These are phyloP conservation scores for Caenorhabditis doughertyi DNA, from an alignment of 2,888 invertebrate genomes.

Conservation along the genomic window DNA sequence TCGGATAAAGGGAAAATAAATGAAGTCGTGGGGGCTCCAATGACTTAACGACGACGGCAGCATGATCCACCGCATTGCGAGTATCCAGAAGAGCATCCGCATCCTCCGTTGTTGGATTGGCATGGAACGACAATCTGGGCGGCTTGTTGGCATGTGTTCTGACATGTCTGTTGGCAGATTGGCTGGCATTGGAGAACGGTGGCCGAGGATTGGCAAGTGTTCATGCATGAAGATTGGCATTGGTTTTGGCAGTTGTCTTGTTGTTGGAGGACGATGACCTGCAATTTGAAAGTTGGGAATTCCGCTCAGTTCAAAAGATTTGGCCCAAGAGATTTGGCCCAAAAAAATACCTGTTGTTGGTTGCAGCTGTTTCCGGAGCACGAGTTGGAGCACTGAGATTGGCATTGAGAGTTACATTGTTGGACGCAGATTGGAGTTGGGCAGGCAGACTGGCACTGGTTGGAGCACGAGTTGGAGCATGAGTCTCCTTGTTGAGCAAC, in stretches of 20 bases:
- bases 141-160: constrained; percentile 76
- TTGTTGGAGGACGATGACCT: constrained; percentile 71
- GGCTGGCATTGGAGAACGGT: constrained; percentile 72
- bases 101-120: constrained; percentile 60
- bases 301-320: not conserved
- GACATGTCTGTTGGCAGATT: constrained; percentile 74
- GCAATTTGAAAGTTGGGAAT: constrained; percentile 7
- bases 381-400: constrained; percentile 60
- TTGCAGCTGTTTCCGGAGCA: constrained; percentile 68
- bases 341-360: constrained; percentile 61
- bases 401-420: constrained; percentile 71
- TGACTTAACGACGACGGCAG: constrained; percentile 72
- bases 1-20: constrained; percentile 2
- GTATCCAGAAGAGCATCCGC: constrained; percentile 74
- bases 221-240: constrained; percentile 74
- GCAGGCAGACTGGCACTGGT: constrained; percentile 73
- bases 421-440: constrained; percentile 67
- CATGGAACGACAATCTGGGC: constrained; percentile 74
- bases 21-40: not conserved
- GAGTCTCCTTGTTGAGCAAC: constrained; percentile 71
- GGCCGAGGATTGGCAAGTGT: constrained; percentile 70
- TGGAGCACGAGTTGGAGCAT: constrained; percentile 72
- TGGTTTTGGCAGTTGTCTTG: constrained; percentile 69
- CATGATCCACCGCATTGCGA: constrained; percentile 74
- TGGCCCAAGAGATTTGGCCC: not conserved